A percentile compares a stretch with the other conserved stretches of the same genome.
Evolutionary conservation across 2,797 vertebrate species (phyloP).

Genomic region (Acropternis orthonyx): DNA sequence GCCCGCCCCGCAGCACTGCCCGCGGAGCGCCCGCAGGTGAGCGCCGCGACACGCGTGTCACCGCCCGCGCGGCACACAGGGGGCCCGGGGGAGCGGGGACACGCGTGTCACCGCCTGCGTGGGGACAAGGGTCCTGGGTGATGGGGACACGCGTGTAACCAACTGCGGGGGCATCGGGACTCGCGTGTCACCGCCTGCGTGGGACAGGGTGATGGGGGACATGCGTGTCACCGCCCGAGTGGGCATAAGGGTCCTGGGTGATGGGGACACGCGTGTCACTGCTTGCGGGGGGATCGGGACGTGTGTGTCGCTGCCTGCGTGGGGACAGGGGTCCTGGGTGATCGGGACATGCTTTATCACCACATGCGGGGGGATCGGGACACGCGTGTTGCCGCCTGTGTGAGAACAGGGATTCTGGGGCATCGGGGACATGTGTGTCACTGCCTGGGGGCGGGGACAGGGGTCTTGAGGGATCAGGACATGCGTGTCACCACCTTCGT

Average conservation of each 20-base stretch:
- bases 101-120: not conserved
- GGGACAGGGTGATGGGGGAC: not conserved
- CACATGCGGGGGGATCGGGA: rapidly evolving
- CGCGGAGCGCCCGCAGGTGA: not conserved
- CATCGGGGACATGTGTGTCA: rapidly evolving
- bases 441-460: rapidly evolving
- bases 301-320: not conserved
- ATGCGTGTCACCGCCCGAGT: not conserved
- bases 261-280: not conserved
- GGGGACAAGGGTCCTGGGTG: not conserved
- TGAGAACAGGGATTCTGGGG: too few relatives aligned
- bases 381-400: not conserved
- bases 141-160: not conserved
- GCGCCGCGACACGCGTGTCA: not conserved
- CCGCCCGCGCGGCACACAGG: too few relatives aligned
- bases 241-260: too few relatives aligned
- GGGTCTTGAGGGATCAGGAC: rapidly evolving
- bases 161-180: not conserved
- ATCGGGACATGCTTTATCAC: not conserved
- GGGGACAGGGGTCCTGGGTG: not conserved
- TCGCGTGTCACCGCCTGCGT: rapidly evolving
- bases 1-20: not conserved
- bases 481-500: rapidly evolving
- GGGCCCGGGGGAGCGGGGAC: not conserved
- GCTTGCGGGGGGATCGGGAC: not conserved